These are phyloP conservation scores for Plestiodon gilberti DNA, from an alignment of 2,113 vertebrate genomes.

Conservation along the genomic window DNA sequence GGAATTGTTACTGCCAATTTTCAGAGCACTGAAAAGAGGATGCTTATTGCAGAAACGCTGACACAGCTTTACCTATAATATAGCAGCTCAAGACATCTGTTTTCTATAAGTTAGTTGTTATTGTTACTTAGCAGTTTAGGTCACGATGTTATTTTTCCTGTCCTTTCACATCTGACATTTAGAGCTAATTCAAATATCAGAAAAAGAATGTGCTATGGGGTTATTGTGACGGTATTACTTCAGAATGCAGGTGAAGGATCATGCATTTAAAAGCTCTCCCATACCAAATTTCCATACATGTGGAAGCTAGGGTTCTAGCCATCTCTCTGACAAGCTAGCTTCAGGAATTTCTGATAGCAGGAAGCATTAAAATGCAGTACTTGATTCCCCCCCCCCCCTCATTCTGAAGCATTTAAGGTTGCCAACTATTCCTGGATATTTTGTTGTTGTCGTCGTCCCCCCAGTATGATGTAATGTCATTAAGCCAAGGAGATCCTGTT, in stretches of 20 bases:
- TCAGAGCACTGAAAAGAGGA: slow-evolving; percentile 38
- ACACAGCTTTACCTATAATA: slow-evolving; percentile 54
- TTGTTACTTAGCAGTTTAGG: slow-evolving; percentile 68
- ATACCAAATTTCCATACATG: not conserved
- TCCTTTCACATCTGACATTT: slow-evolving; percentile 16
- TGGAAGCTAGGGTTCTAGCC: not conserved
- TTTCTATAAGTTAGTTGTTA: slow-evolving; percentile 66
- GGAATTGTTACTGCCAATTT: slow-evolving; percentile 44
- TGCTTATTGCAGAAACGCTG: slow-evolving; percentile 51
- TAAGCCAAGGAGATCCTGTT: not conserved
- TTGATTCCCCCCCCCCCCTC: not conserved
- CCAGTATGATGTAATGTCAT: too few species aligned
- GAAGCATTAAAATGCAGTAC: not conserved
- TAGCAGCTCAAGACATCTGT: slow-evolving; percentile 58
- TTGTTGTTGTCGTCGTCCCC: too few species aligned
- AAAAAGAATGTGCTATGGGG: not conserved
- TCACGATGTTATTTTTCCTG: slow-evolving; percentile 54
- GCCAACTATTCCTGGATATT: not conserved
- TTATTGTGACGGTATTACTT: not conserved
- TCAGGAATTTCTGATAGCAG: not conserved
- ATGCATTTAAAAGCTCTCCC: not conserved
- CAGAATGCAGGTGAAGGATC: not conserved
- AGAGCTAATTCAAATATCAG: not conserved
- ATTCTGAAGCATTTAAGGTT: not conserved
- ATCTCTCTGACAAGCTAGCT: not conserved